A percentile compares a stretch with the other conserved stretches of the same genome.
phyloP scores from a whole-genome alignment of 2,888 invertebrate species.

The Epirrhoe tristata region DNA sequence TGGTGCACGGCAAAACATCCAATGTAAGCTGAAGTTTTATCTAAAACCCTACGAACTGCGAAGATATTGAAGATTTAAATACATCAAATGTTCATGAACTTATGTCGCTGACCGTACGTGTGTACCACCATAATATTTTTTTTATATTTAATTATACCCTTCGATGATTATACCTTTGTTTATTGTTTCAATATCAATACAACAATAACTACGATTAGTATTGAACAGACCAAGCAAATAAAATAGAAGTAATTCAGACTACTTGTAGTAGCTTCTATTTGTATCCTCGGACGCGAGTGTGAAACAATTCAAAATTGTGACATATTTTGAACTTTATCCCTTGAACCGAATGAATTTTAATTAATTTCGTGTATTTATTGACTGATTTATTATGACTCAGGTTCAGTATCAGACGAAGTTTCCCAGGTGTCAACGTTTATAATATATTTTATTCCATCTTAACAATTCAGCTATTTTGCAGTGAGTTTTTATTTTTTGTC shows the following conservation, averaged over 20 bases:
- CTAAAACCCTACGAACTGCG: too few species aligned
- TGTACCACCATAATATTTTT: too few species aligned
- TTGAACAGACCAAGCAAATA: slow-evolving; percentile 17
- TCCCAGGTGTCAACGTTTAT: slow-evolving; percentile 15
- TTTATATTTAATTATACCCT: too few species aligned
- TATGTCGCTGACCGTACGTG: too few species aligned
- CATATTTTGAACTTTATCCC: slow-evolving; percentile 55
- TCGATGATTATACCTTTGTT: slow-evolving; percentile 1
- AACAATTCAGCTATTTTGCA: not conserved
- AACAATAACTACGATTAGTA: slow-evolving; percentile 5
- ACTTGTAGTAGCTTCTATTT: not conserved
- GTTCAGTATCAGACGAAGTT: slow-evolving; percentile 47
- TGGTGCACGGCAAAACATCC: too few species aligned
- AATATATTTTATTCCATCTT: not conserved
- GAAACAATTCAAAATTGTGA: slow-evolving; percentile 60
- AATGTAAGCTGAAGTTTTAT: too few species aligned
- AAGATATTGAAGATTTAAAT: too few species aligned
- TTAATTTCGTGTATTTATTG: slow-evolving; percentile 56
- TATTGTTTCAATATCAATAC: not conserved
- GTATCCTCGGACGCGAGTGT: slow-evolving; percentile 41
- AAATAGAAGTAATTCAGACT: slow-evolving; percentile 4
- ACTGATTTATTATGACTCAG: slow-evolving; percentile 42
- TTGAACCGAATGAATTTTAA: slow-evolving; percentile 55
- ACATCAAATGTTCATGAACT: too few species aligned
- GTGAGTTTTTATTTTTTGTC: not conserved